Evolutionary conservation across 2,888 invertebrate genomes (phyloP).

Genomic region (Rhagonycha lutea): DNA sequence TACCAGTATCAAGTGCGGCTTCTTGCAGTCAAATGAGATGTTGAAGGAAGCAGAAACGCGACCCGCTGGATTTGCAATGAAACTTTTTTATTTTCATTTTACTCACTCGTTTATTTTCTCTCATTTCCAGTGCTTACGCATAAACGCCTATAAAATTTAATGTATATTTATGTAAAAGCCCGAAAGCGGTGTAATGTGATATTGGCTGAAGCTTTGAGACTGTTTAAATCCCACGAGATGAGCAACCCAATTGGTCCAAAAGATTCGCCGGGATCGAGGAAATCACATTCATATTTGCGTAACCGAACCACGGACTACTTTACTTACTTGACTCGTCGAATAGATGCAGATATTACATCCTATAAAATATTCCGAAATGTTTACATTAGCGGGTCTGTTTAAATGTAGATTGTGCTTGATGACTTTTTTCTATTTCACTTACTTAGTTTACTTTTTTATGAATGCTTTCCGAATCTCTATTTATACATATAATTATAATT

Average conservation of each 20-base stretch:
- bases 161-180: slow-evolving; percentile 52
- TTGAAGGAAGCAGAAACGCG: slow-evolving; percentile 47
- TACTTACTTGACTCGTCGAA: slow-evolving; percentile 14
- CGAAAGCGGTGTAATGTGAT: slow-evolving; percentile 52
- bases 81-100: slow-evolving; percentile 52
- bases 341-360: slow-evolving; percentile 50
- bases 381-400: slow-evolving; percentile 54
- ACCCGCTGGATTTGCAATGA: slow-evolving; percentile 50
- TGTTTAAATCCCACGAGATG: slow-evolving; percentile 48
- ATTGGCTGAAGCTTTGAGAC: slow-evolving; percentile 43
- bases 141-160: slow-evolving; percentile 54
- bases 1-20: slow-evolving; percentile 51
- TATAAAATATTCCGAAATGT: slow-evolving; percentile 55
- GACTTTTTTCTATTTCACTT: slow-evolving; percentile 51
- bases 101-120: slow-evolving; percentile 50
- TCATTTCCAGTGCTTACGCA: slow-evolving; percentile 51
- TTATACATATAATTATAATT: background rate
- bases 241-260: slow-evolving; percentile 51
- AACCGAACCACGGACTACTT: slow-evolving; percentile 42
- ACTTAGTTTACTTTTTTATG: slow-evolving; percentile 39
- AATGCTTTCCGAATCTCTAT: slow-evolving; percentile 34
- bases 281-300: slow-evolving; percentile 49
- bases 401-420: slow-evolving; percentile 53
- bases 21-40: slow-evolving; percentile 51
- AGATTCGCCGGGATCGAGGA: slow-evolving; percentile 48